phyloP scores from a whole-genome alignment of 2,797 vertebrate species.

The Ctenopoma kingsleyae region DNA sequence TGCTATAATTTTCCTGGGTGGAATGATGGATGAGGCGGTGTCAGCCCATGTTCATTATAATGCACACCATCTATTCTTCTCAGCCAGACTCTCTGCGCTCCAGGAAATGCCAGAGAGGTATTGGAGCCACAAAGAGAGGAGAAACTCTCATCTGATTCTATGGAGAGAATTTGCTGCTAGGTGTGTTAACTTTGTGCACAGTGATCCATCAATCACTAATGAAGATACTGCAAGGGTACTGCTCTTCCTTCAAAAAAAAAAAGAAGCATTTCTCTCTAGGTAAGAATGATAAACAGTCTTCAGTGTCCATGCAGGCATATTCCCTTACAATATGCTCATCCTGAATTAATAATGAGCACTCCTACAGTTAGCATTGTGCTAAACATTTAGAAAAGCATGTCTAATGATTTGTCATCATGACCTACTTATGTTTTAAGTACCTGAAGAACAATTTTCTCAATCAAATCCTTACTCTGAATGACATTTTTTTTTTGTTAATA shows the following conservation, averaged over 20 bases:
- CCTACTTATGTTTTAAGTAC: slow-evolving; percentile 15
- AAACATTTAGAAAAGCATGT: slow-evolving; percentile 35
- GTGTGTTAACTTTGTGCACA: slow-evolving; percentile 68
- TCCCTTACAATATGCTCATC: slow-evolving; percentile 54
- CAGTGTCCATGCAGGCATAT: slow-evolving; percentile 36
- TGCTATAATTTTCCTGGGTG: slow-evolving; percentile 85
- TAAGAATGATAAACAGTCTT: slow-evolving; percentile 60
- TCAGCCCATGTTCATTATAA: slow-evolving; percentile 96
- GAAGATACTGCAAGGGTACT: slow-evolving; percentile 70
- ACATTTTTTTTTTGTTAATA: background rate
- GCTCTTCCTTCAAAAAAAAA: slow-evolving; percentile 57
- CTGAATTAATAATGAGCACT: slow-evolving; percentile 67
- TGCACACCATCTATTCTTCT: slow-evolving; percentile 96
- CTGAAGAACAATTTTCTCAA: background rate
- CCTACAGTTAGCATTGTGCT: slow-evolving; percentile 40
- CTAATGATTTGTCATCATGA: slow-evolving; percentile 17
- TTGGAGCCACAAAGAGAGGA: slow-evolving; percentile 69
- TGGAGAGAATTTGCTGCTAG: slow-evolving; percentile 74
- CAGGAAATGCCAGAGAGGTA: slow-evolving; percentile 88
- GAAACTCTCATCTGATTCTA: slow-evolving; percentile 78
- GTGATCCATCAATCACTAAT: slow-evolving; percentile 83
- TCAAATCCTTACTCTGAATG: background rate
- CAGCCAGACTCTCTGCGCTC: slow-evolving; percentile 86
- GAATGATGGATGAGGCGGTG: slow-evolving; percentile 94
- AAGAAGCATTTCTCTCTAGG: slow-evolving; percentile 51